Base-by-base conservation (phyloP, 2,888 invertebrate species). In the Apeira syringaria region DNA sequence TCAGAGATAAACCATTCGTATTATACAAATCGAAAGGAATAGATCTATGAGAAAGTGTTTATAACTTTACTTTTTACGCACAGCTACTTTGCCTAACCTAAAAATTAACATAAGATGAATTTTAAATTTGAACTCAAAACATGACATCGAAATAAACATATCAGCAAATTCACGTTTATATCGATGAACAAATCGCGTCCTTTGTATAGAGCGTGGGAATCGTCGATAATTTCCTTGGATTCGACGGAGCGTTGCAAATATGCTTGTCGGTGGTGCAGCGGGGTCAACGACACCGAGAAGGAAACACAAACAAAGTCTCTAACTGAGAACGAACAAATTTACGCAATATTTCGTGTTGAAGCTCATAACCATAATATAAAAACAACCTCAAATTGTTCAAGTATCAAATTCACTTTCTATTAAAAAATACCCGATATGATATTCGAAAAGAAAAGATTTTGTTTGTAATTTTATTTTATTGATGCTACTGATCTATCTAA, bases 211-310 rank as follows among this genome's bases (percentile, higher is more conserved):
- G 61, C 79, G 80, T 80, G 80, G 74, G 80, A 80, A 79, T 61
- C 50, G 51, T 65, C 60, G 64, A 65, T 68, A 64, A 60, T 63
- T 71, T 71, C 64, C 72, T 68, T 64, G 58, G 61, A 69, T 58
- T 62, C 78, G 61, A 61, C 76, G 70, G 66, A 74, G 79, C 80
- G 77, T 76, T 74, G 68, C 75, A 70, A 78, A 79, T 73, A 74
- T 69, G 64, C 63, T 61, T 64, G 60, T 54, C 64, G 57, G 49
- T 59, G 68, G 47, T 69, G 68, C 69, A 69, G 59, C 56, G 57
- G 59, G 68, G 78, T 80, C 79, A 76, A 64, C 68, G 76, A 75
- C 76, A 61, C 59, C 52, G 54, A 48, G 36, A 41, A 53, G 47
- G 45, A 49, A 53, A 31, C 17, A 34, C 27, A 12, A 27, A 43